Base-by-base conservation (phyloP, 2,113 vertebrate species). In the Anguilla japonica region DNA sequence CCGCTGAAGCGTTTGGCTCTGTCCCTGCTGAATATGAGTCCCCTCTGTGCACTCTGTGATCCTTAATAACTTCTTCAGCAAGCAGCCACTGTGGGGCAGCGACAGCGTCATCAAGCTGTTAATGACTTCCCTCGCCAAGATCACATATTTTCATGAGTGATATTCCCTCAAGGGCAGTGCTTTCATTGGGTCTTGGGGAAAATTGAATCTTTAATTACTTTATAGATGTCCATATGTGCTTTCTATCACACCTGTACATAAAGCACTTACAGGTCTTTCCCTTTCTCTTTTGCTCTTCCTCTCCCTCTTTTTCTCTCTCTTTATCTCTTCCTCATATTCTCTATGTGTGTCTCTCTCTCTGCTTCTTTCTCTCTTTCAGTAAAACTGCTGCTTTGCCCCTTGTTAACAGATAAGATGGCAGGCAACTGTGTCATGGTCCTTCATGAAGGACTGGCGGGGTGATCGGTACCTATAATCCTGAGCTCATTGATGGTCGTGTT, bases 41-140 rank as follows among this genome's bases (percentile, higher is more conserved):
- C 63, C 26, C 26, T 26, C 63, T 71, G 57, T 60, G 57, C 26
- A 26, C 63, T 71, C 39, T 20, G 22, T 5, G 20, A 43, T 46
- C 39, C 41, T 81, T 81, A 43, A 81, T 46, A 81, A 81, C 40
- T 22, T 46, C 20, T 14, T 46, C 41, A 81, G 34, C 40, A 26
- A 8, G 13, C 41, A 29, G 63, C 39, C 83, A 46, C 60, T 34
- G 63, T 71, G 63, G 63, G 26, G 63, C 63, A 5, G 20, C 26
- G 57, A 67, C 83, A 84, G 41, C 67, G 14, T 29, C 41, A 46
- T 26, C 63, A 71, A 26, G 63, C 83, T 75, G 41, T 84, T 71
- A 78, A 84, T 84, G 83, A 43, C 13, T 39, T 67, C 15, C 40
- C 53, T 16, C 29, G 43, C 43, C 71, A 22, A 53, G 63, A 83